A percentile compares a stretch with the other conserved stretches of the same genome.
These are phyloP conservation scores for Pseudomyrmex flavicornis DNA, from an alignment of 1,140 invertebrate genomes.

Conservation along the genomic window DNA sequence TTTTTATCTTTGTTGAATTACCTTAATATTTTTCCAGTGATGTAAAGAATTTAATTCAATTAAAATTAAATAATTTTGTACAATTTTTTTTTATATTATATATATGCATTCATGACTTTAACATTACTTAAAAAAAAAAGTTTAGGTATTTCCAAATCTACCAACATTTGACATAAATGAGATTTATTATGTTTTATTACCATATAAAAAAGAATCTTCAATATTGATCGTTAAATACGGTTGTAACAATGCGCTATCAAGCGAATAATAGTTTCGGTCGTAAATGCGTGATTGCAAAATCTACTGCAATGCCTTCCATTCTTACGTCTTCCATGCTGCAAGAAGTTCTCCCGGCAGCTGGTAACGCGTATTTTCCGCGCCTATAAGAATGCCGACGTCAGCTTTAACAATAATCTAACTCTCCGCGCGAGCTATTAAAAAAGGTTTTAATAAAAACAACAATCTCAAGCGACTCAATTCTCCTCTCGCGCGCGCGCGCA, in stretches of 20 bases:
- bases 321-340: neutral
- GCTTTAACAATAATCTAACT: neutral
- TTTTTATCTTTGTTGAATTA: neutral
- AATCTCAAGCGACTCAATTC: neutral
- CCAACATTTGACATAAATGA: neutral
- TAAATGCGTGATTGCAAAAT: slow-evolving; percentile 10
- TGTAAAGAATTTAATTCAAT: no score
- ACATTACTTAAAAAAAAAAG: neutral
- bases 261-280: neutral
- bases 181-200: neutral
- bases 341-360: neutral
- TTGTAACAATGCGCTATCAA: neutral
- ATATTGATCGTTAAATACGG: neutral
- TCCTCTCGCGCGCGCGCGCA: neutral
- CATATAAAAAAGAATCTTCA: neutral
- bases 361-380: neutral
- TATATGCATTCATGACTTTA: no score
- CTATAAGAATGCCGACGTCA: slow-evolving; percentile 22
- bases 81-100: no score
- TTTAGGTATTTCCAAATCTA: neutral
- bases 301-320: neutral
- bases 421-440: neutral
- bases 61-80: no score
- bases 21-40: no score
- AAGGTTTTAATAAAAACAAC: neutral